Percentiles rank a stretch among this genome's conserved stretches.
Evolutionary conservation across 2,113 vertebrate species (phyloP).

Genomic region (Pogonocichla stellata): DNA sequence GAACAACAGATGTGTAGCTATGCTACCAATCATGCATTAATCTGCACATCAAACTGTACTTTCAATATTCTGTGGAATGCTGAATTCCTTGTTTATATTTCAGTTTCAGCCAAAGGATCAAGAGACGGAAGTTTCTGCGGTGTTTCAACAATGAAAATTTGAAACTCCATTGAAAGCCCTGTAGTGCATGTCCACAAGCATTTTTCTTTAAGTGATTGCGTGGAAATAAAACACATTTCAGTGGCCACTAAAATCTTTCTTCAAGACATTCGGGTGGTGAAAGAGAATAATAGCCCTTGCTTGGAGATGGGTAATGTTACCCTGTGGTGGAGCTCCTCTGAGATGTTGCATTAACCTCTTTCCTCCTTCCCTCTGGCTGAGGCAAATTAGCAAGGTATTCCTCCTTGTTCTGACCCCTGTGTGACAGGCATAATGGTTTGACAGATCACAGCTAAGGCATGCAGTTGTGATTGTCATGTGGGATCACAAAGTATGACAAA

Average conservation of each 20-base stretch:
- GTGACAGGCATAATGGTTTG: not conserved
- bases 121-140: not conserved
- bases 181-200: fast-evolving
- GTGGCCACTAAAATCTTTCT: not conserved
- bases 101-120: not conserved
- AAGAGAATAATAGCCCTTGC: too few relatives aligned
- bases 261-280: not conserved
- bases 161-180: not conserved
- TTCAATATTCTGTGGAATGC: not conserved
- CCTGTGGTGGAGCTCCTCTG: not conserved
- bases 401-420: not conserved
- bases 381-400: not conserved
- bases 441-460: not conserved
- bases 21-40: not conserved
- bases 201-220: not conserved
- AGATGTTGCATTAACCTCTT: not conserved
- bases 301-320: not conserved
- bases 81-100: not conserved
- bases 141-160: not conserved
- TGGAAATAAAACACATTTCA: not conserved
- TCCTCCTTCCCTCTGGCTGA: not conserved
- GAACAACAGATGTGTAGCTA: not conserved
- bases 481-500: slow-evolving; percentile 2
- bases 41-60: not conserved
- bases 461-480: slow-evolving; percentile 17